phyloP scores from a whole-genome alignment of 2,888 invertebrate species.

The Chrysina gloriosa region DNA sequence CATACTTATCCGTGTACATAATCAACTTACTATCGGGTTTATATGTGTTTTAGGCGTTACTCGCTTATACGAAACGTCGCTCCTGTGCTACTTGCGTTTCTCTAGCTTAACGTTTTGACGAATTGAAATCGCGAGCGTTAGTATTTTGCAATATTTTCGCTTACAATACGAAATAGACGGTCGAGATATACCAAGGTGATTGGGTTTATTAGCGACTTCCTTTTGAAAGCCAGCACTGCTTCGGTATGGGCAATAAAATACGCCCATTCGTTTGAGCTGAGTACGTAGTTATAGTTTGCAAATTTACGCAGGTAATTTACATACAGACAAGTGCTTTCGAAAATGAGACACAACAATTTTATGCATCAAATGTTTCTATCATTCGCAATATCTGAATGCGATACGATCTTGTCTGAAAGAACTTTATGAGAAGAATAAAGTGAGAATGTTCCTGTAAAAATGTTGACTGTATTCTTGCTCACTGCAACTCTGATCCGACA shows the following conservation, averaged over 20 bases:
- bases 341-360: too few species aligned
- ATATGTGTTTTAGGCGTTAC: constrained; percentile 16
- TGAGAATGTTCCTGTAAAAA: too few species aligned
- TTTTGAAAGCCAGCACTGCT: constrained; percentile 6
- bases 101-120: background rate
- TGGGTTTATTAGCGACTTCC: constrained; percentile 20
- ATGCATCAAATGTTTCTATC: background rate
- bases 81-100: background rate
- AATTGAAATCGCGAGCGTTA: background rate
- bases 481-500: too few species aligned
- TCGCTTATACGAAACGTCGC: constrained; percentile 1
- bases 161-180: background rate
- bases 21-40: background rate
- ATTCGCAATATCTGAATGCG: too few species aligned
- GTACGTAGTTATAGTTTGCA: background rate
- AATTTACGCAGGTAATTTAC: background rate
- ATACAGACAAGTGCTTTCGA: too few species aligned
- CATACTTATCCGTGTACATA: background rate
- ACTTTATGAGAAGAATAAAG: too few species aligned
- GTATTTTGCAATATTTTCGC: constrained; percentile 4
- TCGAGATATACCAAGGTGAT: constrained; percentile 16
- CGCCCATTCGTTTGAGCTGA: background rate
- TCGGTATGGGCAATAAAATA: constrained; percentile 3
- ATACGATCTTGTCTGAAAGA: too few species aligned
- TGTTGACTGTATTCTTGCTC: too few species aligned